Conservation (phyloP, 2,113 vertebrate species). For the Carassius auratus region DNA sequence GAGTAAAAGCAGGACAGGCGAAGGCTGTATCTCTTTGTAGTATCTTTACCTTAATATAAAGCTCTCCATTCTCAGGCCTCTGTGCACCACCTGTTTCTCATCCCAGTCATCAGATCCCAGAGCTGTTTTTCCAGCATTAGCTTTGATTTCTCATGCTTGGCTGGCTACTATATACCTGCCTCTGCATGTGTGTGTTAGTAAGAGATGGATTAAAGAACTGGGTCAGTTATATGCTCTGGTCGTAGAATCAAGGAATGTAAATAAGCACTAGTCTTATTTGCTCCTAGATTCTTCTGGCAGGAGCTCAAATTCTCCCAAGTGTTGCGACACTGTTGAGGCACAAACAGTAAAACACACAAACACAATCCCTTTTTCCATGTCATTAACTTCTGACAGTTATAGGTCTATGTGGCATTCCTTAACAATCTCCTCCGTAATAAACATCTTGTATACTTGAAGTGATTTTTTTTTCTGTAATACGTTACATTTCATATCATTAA, state of each 20-base stretch:
- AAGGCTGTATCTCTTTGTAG: conserved; percentile 52
- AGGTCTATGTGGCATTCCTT: background rate
- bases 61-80: conserved; percentile 55
- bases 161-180: conserved; percentile 33
- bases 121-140: conserved; percentile 63
- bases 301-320: conserved; percentile 1
- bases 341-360: conserved; percentile 20
- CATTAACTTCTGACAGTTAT: conserved; percentile 37
- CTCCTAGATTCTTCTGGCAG: conserved; percentile 14
- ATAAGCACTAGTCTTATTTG: conserved; percentile 30
- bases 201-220: conserved; percentile 41
- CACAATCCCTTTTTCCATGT: background rate
- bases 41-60: conserved; percentile 57
- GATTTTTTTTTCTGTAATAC: background rate
- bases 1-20: conserved; percentile 39
- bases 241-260: conserved; percentile 54
- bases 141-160: conserved; percentile 59
- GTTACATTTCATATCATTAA: background rate
- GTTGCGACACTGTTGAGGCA: conserved; percentile 7
- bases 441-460: background rate
- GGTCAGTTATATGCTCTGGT: conserved; percentile 40
- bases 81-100: conserved; percentile 62
- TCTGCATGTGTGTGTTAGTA: conserved; percentile 18
- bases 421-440: conserved; percentile 6
- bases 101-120: conserved; percentile 64